Percentiles rank a stretch among this genome's conserved stretches.
phyloP scores from a whole-genome alignment of 2,888 invertebrate species.

The Drepana falcataria region DNA sequence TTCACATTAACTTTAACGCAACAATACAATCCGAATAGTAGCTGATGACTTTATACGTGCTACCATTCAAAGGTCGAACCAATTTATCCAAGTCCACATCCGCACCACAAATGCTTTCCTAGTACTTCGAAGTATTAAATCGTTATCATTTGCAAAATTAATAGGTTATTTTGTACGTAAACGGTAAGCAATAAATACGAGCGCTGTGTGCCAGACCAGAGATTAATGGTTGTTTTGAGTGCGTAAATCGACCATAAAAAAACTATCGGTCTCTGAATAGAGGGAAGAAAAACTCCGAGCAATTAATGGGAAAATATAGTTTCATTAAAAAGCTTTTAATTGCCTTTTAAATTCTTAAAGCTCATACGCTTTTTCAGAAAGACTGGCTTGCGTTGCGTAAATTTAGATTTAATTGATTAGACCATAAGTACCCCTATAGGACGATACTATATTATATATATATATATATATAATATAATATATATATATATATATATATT shows the following conservation, averaged over 20 bases:
- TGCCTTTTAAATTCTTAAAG: neutral
- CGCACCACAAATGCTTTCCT: slow-evolving; percentile 36
- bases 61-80: slow-evolving; percentile 34
- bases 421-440: no score
- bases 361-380: neutral
- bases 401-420: neutral
- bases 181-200: slow-evolving; percentile 51
- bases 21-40: neutral
- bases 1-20: neutral
- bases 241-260: slow-evolving; percentile 3
- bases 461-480: no score
- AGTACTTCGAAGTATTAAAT: slow-evolving; percentile 47
- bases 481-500: no score
- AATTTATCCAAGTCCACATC: slow-evolving; percentile 39
- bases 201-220: slow-evolving; percentile 27
- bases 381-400: neutral
- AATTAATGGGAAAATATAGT: neutral
- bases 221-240: slow-evolving; percentile 42
- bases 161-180: slow-evolving; percentile 61
- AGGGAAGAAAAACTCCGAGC: neutral
- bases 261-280: neutral
- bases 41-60: slow-evolving; percentile 8
- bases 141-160: slow-evolving; percentile 65
- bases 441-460: no score
- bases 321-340: neutral